Base-by-base conservation (phyloP, 1,140 invertebrate species). In the Papilio aristodemus region DNA sequence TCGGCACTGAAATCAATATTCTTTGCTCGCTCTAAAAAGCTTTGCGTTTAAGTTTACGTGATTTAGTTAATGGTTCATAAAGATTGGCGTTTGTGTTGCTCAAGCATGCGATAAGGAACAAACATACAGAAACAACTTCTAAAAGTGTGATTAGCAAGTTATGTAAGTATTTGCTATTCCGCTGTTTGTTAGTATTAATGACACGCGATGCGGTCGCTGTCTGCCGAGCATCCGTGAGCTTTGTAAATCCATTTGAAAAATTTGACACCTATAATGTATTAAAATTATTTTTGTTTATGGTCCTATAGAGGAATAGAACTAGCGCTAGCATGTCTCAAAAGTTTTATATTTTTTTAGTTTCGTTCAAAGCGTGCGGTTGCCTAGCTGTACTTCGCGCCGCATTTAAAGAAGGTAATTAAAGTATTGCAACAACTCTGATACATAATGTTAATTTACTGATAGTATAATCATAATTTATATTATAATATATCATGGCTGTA, bases 11-110 rank as follows among this genome's bases (percentile, higher is more conserved):
- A 10, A 54, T 54, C 19, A 54, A 54, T 54, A 54, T 54, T 22
- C 6, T 32, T 32, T 32, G 27, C 17, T 46, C 10, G 19, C 46
- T 11, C 17, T 22, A 54, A 39, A 39, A 11, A 54, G 17, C 46
- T 54, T 54, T 54, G 46, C 46, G 11, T 32, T 32, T 32, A 54
- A 54, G 46, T 54, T 54, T 22, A 11, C 46, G 46, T 54, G 46
- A 25, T 54, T 54, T 54, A 54, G 9, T 54, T 54, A 54, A 25
- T 22, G 8, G 17, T 22, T 54, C 46, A 54, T 22, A 54, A 22
- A 54, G 17, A 54, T 54, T 54, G 46, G 46, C 19, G 19, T 54
- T 54, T 54, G 11, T 46, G 43, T 46, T 54, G 22, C 46, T 54
- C 22, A 22, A 54, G 46, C 46, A 54, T 54, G 46, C 46, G 46